phyloP scores from a whole-genome alignment of 2,888 invertebrate genomes.

The Brachypterus glaber region DNA sequence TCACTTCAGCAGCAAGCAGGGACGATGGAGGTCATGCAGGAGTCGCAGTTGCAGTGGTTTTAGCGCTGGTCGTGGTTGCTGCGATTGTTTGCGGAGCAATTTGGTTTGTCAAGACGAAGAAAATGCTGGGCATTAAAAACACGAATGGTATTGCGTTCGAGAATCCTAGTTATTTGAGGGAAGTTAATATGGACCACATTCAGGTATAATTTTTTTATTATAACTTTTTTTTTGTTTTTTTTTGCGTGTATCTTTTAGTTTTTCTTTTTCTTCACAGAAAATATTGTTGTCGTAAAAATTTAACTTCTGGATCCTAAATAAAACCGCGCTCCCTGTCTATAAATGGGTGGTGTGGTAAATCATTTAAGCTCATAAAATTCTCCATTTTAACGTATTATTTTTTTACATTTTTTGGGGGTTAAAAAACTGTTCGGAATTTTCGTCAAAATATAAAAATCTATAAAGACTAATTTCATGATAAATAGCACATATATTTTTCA shows the following conservation, averaged over 20 bases:
- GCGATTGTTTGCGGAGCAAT: conserved; percentile 52
- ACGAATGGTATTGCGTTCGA: conserved; percentile 74
- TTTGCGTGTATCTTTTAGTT: not conserved
- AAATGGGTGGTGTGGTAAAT: too few species aligned
- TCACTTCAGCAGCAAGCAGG: conserved; percentile 56
- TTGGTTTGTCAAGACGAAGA: conserved; percentile 53
- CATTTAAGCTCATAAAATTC: too few species aligned
- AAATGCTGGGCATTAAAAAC: conserved; percentile 54
- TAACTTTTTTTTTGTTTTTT: too few species aligned
- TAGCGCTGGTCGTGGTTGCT: conserved; percentile 53
- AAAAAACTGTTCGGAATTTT: too few species aligned
- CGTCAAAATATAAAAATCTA: too few species aligned
- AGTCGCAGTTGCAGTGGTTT: conserved; percentile 53
- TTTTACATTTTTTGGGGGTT: too few species aligned
- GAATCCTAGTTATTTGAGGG: conserved; percentile 73
- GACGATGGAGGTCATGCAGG: conserved; percentile 48
- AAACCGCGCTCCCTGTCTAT: not conserved
- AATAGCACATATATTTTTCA: too few species aligned
- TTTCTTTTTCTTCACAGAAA: not conserved
- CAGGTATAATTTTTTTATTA: conserved; percentile 47
- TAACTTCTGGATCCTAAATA: too few species aligned
- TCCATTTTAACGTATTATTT: too few species aligned
- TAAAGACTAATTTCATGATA: too few species aligned
- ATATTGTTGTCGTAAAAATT: not conserved
- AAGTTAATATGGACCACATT: conserved; percentile 64